These are phyloP conservation scores for Drosophila melanosoma DNA, from an alignment of 2,888 invertebrate genomes.

Conservation along the genomic window DNA sequence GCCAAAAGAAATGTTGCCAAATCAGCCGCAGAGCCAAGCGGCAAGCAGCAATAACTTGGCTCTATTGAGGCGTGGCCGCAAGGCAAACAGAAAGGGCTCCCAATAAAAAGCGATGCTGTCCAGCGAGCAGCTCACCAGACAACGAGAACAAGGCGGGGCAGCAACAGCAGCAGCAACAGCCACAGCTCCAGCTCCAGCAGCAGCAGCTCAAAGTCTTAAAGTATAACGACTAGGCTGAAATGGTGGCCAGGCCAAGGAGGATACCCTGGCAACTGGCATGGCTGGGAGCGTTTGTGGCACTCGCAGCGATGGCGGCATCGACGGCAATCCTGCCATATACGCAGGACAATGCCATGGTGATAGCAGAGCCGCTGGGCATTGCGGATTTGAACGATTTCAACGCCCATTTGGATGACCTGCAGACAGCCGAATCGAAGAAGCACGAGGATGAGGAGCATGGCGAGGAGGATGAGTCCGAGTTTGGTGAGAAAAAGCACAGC, in stretches of 20 bases:
- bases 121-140: slow-evolving; percentile 60
- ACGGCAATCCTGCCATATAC: slow-evolving; percentile 54
- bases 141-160: slow-evolving; percentile 65
- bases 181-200: slow-evolving; percentile 16
- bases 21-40: slow-evolving; percentile 65
- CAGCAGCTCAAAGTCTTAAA: slow-evolving; percentile 46
- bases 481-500: slow-evolving; percentile 88
- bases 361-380: slow-evolving; percentile 50
- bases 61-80: slow-evolving; percentile 61
- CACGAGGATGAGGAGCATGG: slow-evolving; percentile 67
- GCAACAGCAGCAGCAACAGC: slow-evolving; percentile 33
- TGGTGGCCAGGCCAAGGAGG: slow-evolving; percentile 35
- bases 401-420: slow-evolving; percentile 76
- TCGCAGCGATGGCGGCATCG: slow-evolving; percentile 24
- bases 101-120: slow-evolving; percentile 64
- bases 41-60: slow-evolving; percentile 39
- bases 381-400: slow-evolving; percentile 56
- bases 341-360: slow-evolving; percentile 60
- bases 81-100: slow-evolving; percentile 17
- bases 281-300: slow-evolving; percentile 52
- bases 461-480: slow-evolving; percentile 86
- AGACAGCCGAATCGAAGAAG: slow-evolving; percentile 82
- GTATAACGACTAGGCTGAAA: slow-evolving; percentile 37
- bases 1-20: slow-evolving; percentile 72
- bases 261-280: slow-evolving; percentile 66